Evolutionary conservation across 2,888 invertebrate genomes (phyloP), one percentile per base, ranked within the genome.

Genomic region (Halocaridina rubra): DNA sequence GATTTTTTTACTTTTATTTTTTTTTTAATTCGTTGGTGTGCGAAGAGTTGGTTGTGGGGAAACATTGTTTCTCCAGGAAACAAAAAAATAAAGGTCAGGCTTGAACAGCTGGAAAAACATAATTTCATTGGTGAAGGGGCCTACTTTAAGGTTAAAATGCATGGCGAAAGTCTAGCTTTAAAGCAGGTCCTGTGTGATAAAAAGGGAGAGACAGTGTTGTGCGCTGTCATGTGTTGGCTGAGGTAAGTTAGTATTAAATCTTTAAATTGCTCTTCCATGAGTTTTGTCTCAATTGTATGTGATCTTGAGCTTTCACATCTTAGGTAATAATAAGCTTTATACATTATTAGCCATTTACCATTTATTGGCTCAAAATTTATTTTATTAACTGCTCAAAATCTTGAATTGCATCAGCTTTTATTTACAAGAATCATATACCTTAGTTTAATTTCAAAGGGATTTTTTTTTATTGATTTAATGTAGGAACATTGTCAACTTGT

Each of bases 401-500:
- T 71, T 82, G 33, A 69, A 69, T 82, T 82, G 82, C 82, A 77
- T 82, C 77, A 77, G 82, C 61, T 82, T 76, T 77, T 81, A 76
- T 71, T 61, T 59, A 67, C 77, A 39, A 71, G 59, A 46, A 82
- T 46, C 46, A 82, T 46, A 29, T 13, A 39, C 39, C 16, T 32
- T 57, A 78, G 39, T 24, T 64, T 84, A 78, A 78, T 78, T 84
- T 84, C 72, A 84, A 84, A 61, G 59, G 84, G 80, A 16, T 30
- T 57, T 71, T 86, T 84, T 86, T 86, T 77, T 82, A 86, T 86
- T 75, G 82, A 78, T 86, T 86, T 79, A 71, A 79, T 74, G 79
- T 86, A 86, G 86, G 86, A 82, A 81, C 71, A 85, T 69, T 78
- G 86, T 86, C 81, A 86, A 74, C 79, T 79, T 80, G 80, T 85